Conservation (phyloP, 2,888 invertebrate genomes). For the Parapristionchus giblindavisi region DNA sequence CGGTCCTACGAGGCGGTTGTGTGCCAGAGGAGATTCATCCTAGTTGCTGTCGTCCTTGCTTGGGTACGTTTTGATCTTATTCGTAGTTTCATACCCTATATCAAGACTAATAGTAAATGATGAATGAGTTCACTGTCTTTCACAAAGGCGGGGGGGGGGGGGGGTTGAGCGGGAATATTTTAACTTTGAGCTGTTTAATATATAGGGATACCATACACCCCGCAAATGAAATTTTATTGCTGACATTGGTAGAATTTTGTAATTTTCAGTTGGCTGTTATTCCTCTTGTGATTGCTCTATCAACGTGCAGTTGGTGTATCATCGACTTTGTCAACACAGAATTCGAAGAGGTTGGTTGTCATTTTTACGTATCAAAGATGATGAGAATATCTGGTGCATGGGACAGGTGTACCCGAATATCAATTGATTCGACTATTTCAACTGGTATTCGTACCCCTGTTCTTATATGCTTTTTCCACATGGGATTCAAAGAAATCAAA, state of each 20-base stretch:
- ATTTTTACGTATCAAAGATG: no score
- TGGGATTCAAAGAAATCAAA: no score
- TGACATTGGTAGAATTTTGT: not conserved
- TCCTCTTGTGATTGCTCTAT: conserved; percentile 58
- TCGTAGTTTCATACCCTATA: no score
- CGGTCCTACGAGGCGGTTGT: conserved; percentile 59
- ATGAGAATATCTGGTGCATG: no score
- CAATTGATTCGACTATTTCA: no score
- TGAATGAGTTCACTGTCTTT: no score
- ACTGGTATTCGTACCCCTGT: no score
- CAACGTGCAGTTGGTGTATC: conserved; percentile 61
- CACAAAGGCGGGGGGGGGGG: not conserved
- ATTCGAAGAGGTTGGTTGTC: conserved; percentile 55
- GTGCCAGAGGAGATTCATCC: conserved; percentile 55
- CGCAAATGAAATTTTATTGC: not conserved
- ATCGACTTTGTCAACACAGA: conserved; percentile 61
- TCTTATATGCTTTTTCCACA: no score
- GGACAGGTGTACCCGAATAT: no score
- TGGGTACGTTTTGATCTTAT: conserved; percentile 39
- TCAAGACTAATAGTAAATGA: no score
- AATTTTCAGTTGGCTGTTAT: conserved; percentile 56
- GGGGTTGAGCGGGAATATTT: not conserved
- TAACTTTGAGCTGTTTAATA: not conserved
- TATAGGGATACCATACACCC: not conserved
- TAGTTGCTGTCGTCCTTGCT: conserved; percentile 43